Conservation (phyloP, 2,113 vertebrate genomes). For the Tachysurus fulvidraco region DNA sequence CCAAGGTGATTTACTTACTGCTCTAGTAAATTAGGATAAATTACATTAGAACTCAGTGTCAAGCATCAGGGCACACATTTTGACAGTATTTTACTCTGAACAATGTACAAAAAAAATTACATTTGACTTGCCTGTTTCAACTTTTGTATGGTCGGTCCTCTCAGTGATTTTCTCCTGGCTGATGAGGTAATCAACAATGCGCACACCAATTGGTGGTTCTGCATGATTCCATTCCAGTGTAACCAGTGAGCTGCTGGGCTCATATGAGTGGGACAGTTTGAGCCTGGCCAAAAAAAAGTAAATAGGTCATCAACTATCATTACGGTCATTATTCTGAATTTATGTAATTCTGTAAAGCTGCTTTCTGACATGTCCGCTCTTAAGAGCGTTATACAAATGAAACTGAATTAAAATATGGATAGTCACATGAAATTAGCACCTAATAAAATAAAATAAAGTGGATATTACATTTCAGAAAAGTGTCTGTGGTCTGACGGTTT, state of each 20-base stretch:
- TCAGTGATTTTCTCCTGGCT: slow-evolving; percentile 96
- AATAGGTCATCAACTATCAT: background rate
- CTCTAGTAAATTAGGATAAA: background rate
- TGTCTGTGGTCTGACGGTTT: background rate
- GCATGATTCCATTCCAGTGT: slow-evolving; percentile 95
- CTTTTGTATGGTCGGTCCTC: slow-evolving; percentile 93
- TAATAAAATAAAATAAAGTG: background rate
- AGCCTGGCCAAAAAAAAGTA: slow-evolving; percentile 70
- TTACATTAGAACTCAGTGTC: background rate
- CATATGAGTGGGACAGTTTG: slow-evolving; percentile 84
- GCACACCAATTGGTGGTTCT: slow-evolving; percentile 91
- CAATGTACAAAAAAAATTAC: background rate
- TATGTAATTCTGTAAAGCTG: too few species aligned
- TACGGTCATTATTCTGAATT: too few species aligned
- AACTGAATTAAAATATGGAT: too few species aligned
- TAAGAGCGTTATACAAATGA: too few species aligned
- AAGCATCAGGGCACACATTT: background rate
- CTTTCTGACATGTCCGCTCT: too few species aligned
- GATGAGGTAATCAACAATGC: slow-evolving; percentile 94
- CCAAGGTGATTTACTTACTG: background rate
- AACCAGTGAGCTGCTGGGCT: slow-evolving; percentile 95
- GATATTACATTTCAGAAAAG: background rate
- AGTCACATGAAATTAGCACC: background rate
- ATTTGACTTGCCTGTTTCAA: slow-evolving; percentile 84
- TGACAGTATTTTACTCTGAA: background rate